Percentiles rank a stretch among this genome's conserved stretches.
These are phyloP conservation scores for Margarornis squamiger DNA, from an alignment of 2,797 vertebrate species.

Conservation along the genomic window DNA sequence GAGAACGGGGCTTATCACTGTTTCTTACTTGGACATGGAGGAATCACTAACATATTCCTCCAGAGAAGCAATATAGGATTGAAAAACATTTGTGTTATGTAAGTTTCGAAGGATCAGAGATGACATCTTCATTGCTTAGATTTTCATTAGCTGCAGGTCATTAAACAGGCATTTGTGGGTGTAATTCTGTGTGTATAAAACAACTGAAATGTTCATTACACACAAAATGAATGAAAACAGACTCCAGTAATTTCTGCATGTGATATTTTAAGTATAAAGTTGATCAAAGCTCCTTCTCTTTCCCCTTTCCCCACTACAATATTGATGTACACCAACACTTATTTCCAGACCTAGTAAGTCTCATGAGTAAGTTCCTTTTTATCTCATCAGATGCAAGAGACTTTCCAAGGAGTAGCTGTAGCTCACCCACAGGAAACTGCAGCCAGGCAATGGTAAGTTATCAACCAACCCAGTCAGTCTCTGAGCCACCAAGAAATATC, in stretches of 20 bases:
- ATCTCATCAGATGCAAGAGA: not conserved
- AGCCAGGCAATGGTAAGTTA: not conserved
- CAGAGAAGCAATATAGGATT: not conserved
- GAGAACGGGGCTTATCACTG: not conserved
- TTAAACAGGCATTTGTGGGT: constrained; percentile 60
- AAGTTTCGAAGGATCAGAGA: constrained; percentile 32
- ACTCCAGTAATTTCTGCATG: not conserved
- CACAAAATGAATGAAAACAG: not conserved
- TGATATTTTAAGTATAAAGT: not conserved
- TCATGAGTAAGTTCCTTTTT: not conserved
- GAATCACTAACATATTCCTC: not conserved
- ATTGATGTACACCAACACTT: not conserved
- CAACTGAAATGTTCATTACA: constrained; percentile 53
- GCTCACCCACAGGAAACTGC: not conserved
- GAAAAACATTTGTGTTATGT: constrained; percentile 28
- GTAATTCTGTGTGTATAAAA: constrained; percentile 53
- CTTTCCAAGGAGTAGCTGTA: not conserved
- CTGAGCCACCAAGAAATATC: not conserved
- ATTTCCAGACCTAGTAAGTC: not conserved
- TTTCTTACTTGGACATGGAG: not conserved
- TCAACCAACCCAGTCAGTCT: not conserved
- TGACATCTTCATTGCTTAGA: constrained; percentile 51
- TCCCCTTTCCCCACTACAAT: not conserved
- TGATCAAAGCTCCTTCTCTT: not conserved
- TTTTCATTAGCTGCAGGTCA: constrained; percentile 70